Percentiles rank a stretch among this genome's conserved stretches.
phyloP scores from a whole-genome alignment of 2,113 vertebrate genomes.

The Ophthalmolycus amberensis region DNA sequence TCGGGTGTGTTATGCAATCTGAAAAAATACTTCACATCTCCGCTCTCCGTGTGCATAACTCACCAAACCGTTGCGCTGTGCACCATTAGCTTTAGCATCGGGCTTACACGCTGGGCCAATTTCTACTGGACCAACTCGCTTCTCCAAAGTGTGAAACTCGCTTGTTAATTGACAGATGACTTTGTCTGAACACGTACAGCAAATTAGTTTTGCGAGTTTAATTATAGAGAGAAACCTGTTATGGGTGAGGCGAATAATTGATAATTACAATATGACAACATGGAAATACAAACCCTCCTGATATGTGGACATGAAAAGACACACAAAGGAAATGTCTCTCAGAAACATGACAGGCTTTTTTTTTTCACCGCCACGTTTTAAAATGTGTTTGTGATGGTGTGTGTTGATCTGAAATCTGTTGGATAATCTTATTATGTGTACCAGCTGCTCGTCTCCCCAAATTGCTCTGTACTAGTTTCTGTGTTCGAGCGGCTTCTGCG shows the following conservation, averaged over 20 bases:
- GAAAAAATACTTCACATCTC: neutral
- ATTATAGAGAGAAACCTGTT: neutral
- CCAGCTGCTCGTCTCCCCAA: slow-evolving; percentile 20
- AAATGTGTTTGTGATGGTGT: neutral
- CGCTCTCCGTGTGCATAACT: no score
- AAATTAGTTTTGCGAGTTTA: neutral
- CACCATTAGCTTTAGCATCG: no score
- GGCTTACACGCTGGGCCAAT: no score
- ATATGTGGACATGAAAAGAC: neutral
- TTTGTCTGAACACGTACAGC: neutral
- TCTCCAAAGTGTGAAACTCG: no score
- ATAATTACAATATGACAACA: neutral
- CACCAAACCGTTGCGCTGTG: no score
- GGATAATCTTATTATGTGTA: neutral
- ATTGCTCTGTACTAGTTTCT: slow-evolving; percentile 38
- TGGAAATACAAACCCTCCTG: neutral
- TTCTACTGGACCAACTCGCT: no score
- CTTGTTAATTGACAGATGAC: no score
- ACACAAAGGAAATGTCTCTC: neutral
- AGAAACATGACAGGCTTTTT: neutral
- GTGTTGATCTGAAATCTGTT: neutral
- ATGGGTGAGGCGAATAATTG: neutral
- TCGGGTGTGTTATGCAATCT: neutral
- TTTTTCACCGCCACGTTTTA: neutral
- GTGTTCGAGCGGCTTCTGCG: neutral